Evolutionary conservation across 2,113 vertebrate species (phyloP).

Genomic region (Labeo catla): DNA sequence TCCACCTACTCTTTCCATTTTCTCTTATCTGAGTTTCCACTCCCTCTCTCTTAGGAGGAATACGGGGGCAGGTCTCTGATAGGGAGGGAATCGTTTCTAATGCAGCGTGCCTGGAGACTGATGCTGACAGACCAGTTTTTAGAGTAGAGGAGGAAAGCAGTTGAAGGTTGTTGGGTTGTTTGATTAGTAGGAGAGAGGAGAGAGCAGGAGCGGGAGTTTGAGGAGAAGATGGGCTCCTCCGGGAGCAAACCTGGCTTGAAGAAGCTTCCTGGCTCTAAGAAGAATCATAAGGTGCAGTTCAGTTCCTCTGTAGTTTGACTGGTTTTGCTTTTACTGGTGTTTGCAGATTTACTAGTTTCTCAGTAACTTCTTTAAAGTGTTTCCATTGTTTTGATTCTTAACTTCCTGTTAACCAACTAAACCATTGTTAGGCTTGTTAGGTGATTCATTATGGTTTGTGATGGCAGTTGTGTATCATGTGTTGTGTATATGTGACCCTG

Average conservation of each 20-base stretch:
- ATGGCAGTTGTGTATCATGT: not conserved
- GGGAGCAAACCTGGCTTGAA: constrained; percentile 52
- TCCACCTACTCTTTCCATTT: not conserved
- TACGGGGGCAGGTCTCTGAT: constrained; percentile 12
- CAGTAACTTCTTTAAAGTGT: not conserved
- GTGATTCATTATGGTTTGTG: not conserved
- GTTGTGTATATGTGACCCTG: not conserved
- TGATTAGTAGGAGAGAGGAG: constrained; percentile 5
- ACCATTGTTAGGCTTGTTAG: not conserved
- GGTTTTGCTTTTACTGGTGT: not conserved
- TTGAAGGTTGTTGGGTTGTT: not conserved
- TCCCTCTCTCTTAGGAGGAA: constrained; percentile 9
- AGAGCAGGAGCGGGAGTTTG: constrained; percentile 22
- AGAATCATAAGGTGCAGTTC: constrained; percentile 48
- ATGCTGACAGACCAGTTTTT: constrained; percentile 49
- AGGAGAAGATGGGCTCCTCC: constrained; percentile 54
- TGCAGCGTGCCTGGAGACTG: constrained; percentile 33
- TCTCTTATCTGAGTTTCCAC: not conserved
- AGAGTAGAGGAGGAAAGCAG: constrained; percentile 5
- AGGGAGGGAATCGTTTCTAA: constrained; percentile 30
- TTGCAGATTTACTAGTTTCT: constrained; percentile 10
- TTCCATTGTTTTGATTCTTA: constrained; percentile 7
- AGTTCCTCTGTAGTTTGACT: not conserved
- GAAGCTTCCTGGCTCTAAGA: constrained; percentile 28
- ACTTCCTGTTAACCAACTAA: not conserved